These are phyloP conservation scores for Craseonycteris thonglongyai DNA, from an alignment of 2,113 vertebrate species.

Conservation along the genomic window DNA sequence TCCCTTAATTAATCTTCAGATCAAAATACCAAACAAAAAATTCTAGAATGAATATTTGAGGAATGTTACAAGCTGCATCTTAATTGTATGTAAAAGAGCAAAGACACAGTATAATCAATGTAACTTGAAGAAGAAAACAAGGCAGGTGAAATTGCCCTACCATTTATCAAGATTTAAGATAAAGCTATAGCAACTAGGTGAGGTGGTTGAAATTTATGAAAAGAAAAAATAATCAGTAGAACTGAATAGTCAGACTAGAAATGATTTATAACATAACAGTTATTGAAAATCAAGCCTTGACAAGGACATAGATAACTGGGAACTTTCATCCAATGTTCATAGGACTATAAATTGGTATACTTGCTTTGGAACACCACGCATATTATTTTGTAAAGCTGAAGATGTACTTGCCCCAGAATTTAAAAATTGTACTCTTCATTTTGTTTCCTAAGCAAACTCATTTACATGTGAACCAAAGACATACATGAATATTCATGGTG, in stretches of 20 bases:
- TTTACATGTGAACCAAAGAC: neutral
- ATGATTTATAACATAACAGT: neutral
- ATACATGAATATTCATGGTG: neutral
- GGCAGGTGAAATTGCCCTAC: neutral
- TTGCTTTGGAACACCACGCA: neutral
- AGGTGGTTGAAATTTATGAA: neutral
- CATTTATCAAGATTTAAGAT: neutral
- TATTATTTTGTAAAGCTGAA: neutral
- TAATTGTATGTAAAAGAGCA: neutral
- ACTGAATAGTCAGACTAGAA: neutral
- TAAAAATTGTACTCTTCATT: neutral
- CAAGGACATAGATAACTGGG: neutral
- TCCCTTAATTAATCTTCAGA: neutral
- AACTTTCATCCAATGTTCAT: neutral
- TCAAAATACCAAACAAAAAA: neutral
- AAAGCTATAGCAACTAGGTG: neutral
- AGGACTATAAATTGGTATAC: neutral
- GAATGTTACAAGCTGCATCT: neutral
- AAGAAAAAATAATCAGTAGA: neutral
- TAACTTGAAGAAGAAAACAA: neutral
- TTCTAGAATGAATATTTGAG: neutral
- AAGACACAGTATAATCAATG: neutral
- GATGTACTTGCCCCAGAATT: neutral
- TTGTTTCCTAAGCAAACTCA: neutral
- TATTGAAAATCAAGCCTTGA: neutral